Percentiles rank a stretch among this genome's conserved stretches.
phyloP scores from a whole-genome alignment of 2,888 invertebrate genomes.

The Drosophila mercatorum region DNA sequence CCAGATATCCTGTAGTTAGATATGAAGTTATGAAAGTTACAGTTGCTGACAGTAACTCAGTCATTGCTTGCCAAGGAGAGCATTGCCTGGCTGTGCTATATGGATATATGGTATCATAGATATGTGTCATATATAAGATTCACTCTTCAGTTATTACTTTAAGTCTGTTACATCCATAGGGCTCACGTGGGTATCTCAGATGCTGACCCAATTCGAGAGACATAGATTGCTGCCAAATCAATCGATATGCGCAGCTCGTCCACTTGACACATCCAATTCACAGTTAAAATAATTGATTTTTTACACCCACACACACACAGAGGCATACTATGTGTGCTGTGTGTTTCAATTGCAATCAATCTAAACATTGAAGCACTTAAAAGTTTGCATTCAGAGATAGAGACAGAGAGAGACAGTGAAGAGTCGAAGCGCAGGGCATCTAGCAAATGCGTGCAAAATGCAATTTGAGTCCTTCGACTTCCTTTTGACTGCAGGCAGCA shows the following conservation, averaged over 20 bases:
- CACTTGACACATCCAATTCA: constrained; percentile 8
- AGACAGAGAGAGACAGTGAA: neutral
- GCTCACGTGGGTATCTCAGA: no score
- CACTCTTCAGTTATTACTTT: no score
- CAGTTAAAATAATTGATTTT: constrained; percentile 50
- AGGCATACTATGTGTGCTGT: neutral
- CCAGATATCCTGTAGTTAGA: neutral
- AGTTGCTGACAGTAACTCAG: no score
- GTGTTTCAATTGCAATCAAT: constrained; percentile 61
- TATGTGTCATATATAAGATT: no score
- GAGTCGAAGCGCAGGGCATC: neutral
- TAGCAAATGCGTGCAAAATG: constrained; percentile 30
- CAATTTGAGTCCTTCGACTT: constrained; percentile 48
- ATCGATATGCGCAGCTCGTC: constrained; percentile 34
- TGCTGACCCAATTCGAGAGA: constrained; percentile 6
- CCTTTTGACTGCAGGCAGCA: constrained; percentile 22
- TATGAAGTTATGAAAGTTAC: no score
- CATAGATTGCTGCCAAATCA: constrained; percentile 9
- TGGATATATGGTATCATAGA: no score
- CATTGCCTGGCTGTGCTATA: no score
- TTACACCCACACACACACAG: neutral
- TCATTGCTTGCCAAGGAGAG: no score
- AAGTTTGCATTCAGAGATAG: constrained; percentile 38
- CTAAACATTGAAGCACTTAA: constrained; percentile 42
- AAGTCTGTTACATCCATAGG: neutral